Conservation (phyloP, 2,888 invertebrate species). For the Andrena hattorfiana region DNA sequence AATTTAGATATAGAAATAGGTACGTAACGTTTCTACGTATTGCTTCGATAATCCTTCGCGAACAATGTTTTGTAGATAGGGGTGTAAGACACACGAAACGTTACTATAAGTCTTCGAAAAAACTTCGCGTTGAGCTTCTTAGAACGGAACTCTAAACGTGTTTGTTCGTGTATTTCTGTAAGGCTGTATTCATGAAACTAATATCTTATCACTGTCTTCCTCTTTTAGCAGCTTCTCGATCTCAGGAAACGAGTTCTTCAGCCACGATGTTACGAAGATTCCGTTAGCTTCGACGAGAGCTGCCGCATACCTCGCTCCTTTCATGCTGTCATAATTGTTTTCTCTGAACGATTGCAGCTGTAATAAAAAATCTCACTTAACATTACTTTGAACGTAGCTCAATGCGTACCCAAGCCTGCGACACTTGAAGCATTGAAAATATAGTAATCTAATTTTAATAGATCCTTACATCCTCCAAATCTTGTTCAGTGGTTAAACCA, state of each 20-base stretch:
- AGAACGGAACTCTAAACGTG: neutral
- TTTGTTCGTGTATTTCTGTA: neutral
- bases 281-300: conserved; percentile 78
- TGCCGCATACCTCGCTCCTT: conserved; percentile 74
- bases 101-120: neutral
- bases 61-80: neutral
- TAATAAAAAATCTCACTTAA: neutral
- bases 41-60: neutral
- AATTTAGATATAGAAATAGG: neutral
- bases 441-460: neutral
- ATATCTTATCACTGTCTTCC: conserved; percentile 14
- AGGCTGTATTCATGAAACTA: neutral
- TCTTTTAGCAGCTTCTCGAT: conserved; percentile 69
- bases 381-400: too few relatives aligned
- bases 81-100: neutral
- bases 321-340: conserved; percentile 75
- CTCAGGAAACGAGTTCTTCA: conserved; percentile 71
- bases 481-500: conserved; percentile 75
- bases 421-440: neutral
- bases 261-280: conserved; percentile 75
- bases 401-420: neutral
- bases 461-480: conserved; percentile 77
- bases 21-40: neutral
- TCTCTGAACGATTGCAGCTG: conserved; percentile 78
- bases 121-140: neutral